A percentile compares a stretch with the other conserved stretches of the same genome.
phyloP scores from a whole-genome alignment of 2,113 vertebrate genomes.

The Microcebus ravelobensis region DNA sequence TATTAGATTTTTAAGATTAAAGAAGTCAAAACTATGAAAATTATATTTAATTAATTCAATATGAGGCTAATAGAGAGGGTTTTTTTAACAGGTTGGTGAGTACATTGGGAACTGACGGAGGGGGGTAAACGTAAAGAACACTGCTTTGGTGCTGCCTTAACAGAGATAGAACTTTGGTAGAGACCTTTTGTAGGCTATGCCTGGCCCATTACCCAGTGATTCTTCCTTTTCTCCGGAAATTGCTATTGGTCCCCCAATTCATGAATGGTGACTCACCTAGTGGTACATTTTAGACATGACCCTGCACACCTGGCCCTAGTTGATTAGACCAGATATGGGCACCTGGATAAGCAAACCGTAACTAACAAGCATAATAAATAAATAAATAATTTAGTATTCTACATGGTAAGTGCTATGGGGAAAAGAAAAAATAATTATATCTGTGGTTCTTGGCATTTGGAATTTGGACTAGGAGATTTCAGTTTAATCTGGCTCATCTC shows the following conservation, averaged over 20 bases:
- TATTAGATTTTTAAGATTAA: not conserved
- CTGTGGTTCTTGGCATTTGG: not conserved
- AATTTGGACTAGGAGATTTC: not conserved
- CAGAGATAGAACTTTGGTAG: not conserved
- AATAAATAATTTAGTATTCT: not conserved
- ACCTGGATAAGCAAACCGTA: not conserved
- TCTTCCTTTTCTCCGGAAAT: not conserved
- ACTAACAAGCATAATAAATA: not conserved
- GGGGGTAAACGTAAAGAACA: not conserved
- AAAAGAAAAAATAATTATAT: not conserved
- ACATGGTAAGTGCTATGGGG: not conserved
- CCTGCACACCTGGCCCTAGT: not conserved
- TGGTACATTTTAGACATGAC: not conserved
- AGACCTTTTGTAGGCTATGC: not conserved
- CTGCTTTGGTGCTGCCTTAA: not conserved
- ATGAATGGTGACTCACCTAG: not conserved
- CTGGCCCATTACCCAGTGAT: not conserved
- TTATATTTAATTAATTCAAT: constrained; percentile 33
- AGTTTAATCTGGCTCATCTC: not conserved
- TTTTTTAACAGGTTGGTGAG: not conserved
- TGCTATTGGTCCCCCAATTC: not conserved
- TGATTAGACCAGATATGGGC: not conserved
- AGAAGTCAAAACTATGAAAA: constrained; percentile 50
- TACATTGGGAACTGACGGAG: not conserved
- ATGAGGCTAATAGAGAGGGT: not conserved